phyloP scores from a whole-genome alignment of 2,888 invertebrate genomes.

The Theodoxus fluviatilis region DNA sequence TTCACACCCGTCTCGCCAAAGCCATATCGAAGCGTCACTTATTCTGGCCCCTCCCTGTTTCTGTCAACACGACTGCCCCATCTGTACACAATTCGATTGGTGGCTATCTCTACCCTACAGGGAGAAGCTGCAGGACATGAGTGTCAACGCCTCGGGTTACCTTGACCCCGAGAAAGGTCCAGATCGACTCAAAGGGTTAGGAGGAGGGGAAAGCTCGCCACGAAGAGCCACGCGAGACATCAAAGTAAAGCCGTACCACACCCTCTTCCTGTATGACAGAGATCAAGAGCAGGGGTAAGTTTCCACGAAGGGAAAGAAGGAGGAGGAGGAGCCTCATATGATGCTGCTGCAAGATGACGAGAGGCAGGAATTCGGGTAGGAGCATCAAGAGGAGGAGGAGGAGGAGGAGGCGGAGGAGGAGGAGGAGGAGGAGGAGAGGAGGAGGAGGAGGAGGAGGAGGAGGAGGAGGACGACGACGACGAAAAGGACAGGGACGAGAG shows the following conservation, averaged over 20 bases:
- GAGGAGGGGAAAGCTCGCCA: constrained; percentile 39
- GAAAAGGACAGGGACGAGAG: background rate
- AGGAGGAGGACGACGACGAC: background rate
- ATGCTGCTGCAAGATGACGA: no score
- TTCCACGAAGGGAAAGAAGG: background rate
- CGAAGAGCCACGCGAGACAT: constrained; percentile 38
- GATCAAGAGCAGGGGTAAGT: constrained; percentile 24
- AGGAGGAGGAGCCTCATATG: no score
- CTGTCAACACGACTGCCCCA: no score
- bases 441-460: background rate
- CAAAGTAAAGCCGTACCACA: constrained; percentile 40
- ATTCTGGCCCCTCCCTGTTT: no score
- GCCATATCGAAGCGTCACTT: no score
- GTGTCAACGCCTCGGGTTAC: constrained; percentile 49
- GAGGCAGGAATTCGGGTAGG: no score
- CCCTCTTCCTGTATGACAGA: constrained; percentile 36
- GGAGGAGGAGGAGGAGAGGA: constrained; percentile 9
- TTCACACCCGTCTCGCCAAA: no score
- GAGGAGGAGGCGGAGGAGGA: constrained; percentile 6
- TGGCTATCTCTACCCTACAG: constrained; percentile 31
- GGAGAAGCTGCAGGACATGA: constrained; percentile 48
- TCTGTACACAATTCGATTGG: no score
- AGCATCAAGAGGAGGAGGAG: constrained; percentile 3
- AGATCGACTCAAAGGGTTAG: constrained; percentile 40
- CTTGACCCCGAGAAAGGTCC: constrained; percentile 52